These are phyloP conservation scores for Cancer borealis DNA, from an alignment of 2,888 invertebrate species.

Conservation along the genomic window DNA sequence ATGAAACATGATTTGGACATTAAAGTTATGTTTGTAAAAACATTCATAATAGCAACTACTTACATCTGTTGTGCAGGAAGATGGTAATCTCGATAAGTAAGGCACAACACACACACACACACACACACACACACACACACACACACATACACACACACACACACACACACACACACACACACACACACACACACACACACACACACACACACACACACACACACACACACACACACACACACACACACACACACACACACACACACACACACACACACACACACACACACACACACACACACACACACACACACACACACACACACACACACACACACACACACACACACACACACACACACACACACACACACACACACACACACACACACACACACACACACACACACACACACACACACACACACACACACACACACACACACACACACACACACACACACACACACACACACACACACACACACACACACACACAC, in stretches of 20 bases:
- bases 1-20: no score
- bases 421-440: neutral
- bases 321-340: no score
- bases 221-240: neutral
- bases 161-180: slow-evolving; percentile 33
- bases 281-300: neutral
- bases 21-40: no score
- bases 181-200: slow-evolving; percentile 43
- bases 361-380: neutral
- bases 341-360: neutral
- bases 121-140: neutral
- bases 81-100: neutral
- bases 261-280: no score
- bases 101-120: neutral
- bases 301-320: neutral
- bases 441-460: no score
- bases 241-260: neutral
- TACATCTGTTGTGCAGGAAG: neutral
- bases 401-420: neutral
- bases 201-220: neutral
- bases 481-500: neutral
- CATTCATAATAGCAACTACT: neutral
- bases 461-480: neutral
- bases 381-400: no score
- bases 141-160: neutral